Evolutionary conservation across 2,113 vertebrate genomes (phyloP).

Genomic region (Verasper variegatus): DNA sequence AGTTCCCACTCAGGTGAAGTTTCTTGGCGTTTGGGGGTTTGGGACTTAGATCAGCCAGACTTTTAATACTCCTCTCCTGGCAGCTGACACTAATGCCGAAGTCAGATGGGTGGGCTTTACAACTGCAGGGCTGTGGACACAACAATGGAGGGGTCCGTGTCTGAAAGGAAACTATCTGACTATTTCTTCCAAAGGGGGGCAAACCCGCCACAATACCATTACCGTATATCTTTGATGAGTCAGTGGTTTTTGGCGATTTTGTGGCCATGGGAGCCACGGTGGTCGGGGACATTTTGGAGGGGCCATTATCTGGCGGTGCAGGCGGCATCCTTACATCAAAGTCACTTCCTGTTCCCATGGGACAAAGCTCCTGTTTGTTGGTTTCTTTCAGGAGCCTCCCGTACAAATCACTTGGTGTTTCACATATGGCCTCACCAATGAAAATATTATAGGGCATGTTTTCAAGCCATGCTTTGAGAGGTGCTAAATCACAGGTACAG

Average conservation of each 20-base stretch:
- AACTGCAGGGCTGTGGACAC: conserved; percentile 92
- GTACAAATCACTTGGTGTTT: conserved; percentile 95
- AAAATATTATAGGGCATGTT: conserved; percentile 99
- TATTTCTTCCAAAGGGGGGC: conserved; percentile 86
- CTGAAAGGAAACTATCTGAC: conserved; percentile 94
- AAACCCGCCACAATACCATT: conserved; percentile 96
- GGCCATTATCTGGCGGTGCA: conserved; percentile 85
- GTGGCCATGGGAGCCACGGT: conserved; percentile 87
- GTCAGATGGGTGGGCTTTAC: conserved; percentile 96
- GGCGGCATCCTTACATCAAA: conserved; percentile 94
- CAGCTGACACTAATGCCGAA: conserved; percentile 97
- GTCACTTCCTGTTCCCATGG: conserved; percentile 94
- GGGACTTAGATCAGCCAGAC: conserved; percentile 88
- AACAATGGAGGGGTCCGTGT: conserved; percentile 90
- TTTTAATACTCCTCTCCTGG: conserved; percentile 93
- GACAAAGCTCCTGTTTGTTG: conserved; percentile 96
- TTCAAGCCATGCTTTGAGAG: conserved; percentile 97
- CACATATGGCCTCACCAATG: conserved; percentile 97
- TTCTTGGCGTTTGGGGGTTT: conserved; percentile 96
- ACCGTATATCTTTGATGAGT: conserved; percentile 95
- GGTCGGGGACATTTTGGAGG: conserved; percentile 87
- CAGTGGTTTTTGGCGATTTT: conserved; percentile 92
- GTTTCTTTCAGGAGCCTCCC: conserved; percentile 96
- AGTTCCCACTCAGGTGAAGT: conserved; percentile 94
- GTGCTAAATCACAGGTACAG: conserved; percentile 96